Conservation (phyloP, 2,888 invertebrate species). For the Standfussiana lucernea region DNA sequence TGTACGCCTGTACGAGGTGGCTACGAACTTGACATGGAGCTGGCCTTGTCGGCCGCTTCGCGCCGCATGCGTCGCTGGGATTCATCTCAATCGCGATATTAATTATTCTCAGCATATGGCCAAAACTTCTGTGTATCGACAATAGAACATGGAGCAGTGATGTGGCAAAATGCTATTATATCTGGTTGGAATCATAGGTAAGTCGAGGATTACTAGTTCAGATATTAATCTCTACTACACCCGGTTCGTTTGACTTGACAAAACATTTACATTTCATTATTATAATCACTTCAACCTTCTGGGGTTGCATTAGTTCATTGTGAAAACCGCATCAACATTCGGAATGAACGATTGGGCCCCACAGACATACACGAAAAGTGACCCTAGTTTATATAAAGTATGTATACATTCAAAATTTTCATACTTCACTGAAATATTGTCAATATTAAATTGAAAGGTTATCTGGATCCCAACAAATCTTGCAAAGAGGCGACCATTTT, state of each 20-base stretch:
- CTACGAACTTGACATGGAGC: conserved; percentile 88
- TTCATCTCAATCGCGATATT: conserved; percentile 40
- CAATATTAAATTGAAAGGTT: neutral
- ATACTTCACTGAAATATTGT: neutral
- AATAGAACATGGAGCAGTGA: neutral
- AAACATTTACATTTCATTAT: neutral
- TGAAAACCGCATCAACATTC: neutral
- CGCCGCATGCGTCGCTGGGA: conserved; percentile 59
- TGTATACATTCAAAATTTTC: neutral
- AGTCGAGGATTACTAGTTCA: neutral
- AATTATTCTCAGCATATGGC: neutral
- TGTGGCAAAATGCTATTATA: neutral
- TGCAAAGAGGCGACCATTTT: neutral
- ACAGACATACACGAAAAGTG: neutral
- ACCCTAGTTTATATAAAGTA: neutral
- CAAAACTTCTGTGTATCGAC: neutral
- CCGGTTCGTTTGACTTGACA: neutral
- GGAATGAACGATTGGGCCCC: neutral
- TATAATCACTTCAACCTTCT: neutral
- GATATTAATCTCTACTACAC: neutral
- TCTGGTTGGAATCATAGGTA: neutral
- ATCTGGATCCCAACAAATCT: neutral
- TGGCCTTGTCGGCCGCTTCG: conserved; percentile 72
- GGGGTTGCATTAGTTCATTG: neutral
- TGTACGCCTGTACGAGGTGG: conserved; percentile 82